These are phyloP conservation scores for Thysanoteuthis rhombus DNA, from an alignment of 2,888 invertebrate species.

Conservation along the genomic window DNA sequence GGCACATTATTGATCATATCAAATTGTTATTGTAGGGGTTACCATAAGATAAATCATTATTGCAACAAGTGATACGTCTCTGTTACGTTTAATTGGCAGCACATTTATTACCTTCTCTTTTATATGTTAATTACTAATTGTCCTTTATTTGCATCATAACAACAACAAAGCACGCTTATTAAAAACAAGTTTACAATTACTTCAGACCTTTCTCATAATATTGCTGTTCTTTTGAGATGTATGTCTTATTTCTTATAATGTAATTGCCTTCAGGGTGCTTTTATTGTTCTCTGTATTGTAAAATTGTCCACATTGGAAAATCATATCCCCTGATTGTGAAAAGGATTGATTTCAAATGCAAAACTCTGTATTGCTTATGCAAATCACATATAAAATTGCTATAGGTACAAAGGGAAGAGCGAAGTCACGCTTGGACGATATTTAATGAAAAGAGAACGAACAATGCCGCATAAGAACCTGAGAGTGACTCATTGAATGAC, in stretches of 20 bases:
- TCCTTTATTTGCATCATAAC: background rate
- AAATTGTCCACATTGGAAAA: background rate
- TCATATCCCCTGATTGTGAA: background rate
- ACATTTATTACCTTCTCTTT: too few relatives aligned
- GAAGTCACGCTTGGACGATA: background rate
- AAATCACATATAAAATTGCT: background rate
- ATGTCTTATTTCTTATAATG: background rate
- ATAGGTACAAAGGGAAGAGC: background rate
- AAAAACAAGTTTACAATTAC: background rate
- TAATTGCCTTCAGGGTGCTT: background rate
- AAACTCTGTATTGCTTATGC: background rate
- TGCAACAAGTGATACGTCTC: too few relatives aligned
- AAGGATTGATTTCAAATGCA: background rate
- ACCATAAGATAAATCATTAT: too few relatives aligned
- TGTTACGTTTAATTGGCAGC: too few relatives aligned
- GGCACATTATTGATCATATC: too few relatives aligned
- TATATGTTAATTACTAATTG: background rate
- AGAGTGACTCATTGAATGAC: too few relatives aligned
- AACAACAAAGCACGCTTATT: background rate
- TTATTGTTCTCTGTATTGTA: background rate
- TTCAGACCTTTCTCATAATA: background rate
- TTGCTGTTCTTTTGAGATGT: background rate
- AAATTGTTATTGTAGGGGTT: too few relatives aligned
- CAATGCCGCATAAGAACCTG: background rate
- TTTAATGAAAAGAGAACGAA: background rate